Evolutionary conservation across 2,888 invertebrate genomes (phyloP).

Genomic region (Scaeva pyrastri): DNA sequence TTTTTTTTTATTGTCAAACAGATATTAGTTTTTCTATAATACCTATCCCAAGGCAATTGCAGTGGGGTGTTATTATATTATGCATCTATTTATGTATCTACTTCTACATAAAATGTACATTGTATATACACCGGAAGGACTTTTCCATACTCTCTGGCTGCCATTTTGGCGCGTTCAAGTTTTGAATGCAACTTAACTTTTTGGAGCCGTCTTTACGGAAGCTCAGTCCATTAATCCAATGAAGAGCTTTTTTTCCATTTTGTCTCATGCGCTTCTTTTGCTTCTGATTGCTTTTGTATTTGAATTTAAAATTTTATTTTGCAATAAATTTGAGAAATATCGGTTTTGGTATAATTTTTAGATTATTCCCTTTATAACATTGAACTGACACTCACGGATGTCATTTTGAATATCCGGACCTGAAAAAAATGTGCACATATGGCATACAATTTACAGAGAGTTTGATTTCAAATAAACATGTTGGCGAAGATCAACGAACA

Average conservation of each 20-base stretch:
- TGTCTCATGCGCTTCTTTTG: neutral
- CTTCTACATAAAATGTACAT: too few species aligned
- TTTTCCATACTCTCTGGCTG: conserved; percentile 45
- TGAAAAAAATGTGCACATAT: conserved; percentile 61
- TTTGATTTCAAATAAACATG: conserved; percentile 37
- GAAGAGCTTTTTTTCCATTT: conserved; percentile 11
- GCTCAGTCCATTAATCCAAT: conserved; percentile 61
- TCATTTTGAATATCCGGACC: conserved; percentile 66
- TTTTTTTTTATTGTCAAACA: too few species aligned
- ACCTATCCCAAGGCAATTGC: neutral
- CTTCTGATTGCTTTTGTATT: conserved; percentile 11
- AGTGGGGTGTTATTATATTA: neutral
- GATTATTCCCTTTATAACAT: conserved; percentile 8
- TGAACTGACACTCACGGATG: conserved; percentile 11
- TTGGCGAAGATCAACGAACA: conserved; percentile 45
- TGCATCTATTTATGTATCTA: too few species aligned
- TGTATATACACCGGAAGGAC: conserved; percentile 53
- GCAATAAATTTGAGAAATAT: conserved; percentile 41
- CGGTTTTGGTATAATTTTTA: conserved; percentile 24
- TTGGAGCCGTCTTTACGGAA: conserved; percentile 65
- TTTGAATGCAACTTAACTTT: conserved; percentile 66
- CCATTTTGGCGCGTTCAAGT: conserved; percentile 66
- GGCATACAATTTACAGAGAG: conserved; percentile 69
- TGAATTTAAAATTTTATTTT: conserved; percentile 63
- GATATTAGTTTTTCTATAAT: neutral